Evolutionary conservation across 2,113 vertebrate species (phyloP).

Genomic region (Cariama cristata): DNA sequence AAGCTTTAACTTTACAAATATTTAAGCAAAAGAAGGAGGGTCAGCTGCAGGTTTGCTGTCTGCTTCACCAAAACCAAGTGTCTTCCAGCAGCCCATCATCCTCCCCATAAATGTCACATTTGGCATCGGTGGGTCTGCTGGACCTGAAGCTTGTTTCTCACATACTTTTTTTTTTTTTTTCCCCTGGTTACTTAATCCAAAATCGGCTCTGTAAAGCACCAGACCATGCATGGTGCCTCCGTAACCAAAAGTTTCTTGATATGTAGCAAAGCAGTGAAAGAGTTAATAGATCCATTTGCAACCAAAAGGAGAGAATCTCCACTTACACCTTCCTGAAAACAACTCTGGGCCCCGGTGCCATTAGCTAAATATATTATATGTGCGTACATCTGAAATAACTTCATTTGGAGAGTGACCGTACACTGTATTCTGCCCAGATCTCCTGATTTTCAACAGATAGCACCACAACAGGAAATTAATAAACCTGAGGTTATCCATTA

Average conservation of each 20-base stretch:
- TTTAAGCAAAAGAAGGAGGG: not conserved
- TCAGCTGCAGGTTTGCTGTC: not conserved
- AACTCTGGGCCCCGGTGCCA: rapidly evolving
- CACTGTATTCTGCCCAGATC: not conserved
- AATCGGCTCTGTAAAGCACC: not conserved
- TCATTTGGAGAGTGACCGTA: not conserved
- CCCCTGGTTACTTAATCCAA: not conserved
- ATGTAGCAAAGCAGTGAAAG: not conserved
- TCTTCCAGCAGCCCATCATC: not conserved
- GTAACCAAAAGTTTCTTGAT: not conserved
- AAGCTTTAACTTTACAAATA: not conserved
- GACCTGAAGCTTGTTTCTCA: not conserved
- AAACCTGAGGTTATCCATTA: not conserved
- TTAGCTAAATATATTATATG: not conserved
- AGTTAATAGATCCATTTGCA: not conserved
- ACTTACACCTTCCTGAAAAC: not conserved
- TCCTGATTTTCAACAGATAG: constrained; percentile 1
- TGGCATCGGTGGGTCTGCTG: not conserved
- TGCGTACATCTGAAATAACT: not conserved
- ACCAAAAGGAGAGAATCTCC: not conserved
- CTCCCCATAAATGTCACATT: not conserved
- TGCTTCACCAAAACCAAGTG: not conserved
- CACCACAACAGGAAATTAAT: not conserved
- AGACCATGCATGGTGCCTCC: not conserved
- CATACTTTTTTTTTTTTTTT: not conserved